A percentile compares a stretch with the other conserved stretches of the same genome.
phyloP scores from a whole-genome alignment of 2,888 invertebrate species.

The Drosophila peninsularis region DNA sequence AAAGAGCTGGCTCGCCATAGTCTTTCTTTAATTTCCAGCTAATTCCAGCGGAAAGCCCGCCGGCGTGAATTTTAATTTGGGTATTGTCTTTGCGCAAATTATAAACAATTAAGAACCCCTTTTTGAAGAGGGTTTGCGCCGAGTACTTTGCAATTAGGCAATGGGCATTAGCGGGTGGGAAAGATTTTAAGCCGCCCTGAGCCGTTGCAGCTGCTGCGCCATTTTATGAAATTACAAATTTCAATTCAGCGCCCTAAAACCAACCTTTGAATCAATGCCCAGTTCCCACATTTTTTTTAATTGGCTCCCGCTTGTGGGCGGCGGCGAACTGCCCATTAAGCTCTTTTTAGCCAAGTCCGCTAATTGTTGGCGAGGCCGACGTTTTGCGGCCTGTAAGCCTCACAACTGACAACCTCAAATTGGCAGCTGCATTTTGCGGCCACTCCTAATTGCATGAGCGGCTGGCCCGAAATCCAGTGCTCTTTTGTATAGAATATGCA shows the following conservation, averaged over 20 bases:
- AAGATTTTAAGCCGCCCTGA: slow-evolving; percentile 67
- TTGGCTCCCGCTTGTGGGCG: slow-evolving; percentile 42
- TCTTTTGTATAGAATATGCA: background rate
- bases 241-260: slow-evolving; percentile 38
- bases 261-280: slow-evolving; percentile 47
- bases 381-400: slow-evolving; percentile 41
- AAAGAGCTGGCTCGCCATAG: too few species aligned
- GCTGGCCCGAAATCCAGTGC: background rate
- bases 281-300: slow-evolving; percentile 51
- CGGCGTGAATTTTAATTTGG: slow-evolving; percentile 17
- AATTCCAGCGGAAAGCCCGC: background rate
- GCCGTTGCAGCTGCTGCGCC: slow-evolving; percentile 66
- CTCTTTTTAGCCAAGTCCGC: slow-evolving; percentile 28
- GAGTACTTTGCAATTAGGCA: slow-evolving; percentile 60
- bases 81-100: slow-evolving; percentile 49
- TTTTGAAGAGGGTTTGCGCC: slow-evolving; percentile 31
- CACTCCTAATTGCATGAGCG: slow-evolving; percentile 44
- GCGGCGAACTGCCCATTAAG: background rate
- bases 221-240: slow-evolving; percentile 60
- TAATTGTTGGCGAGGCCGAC: slow-evolving; percentile 59
- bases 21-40: background rate
- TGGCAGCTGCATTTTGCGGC: slow-evolving; percentile 61
- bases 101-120: slow-evolving; percentile 51
- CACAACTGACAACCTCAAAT: slow-evolving; percentile 44
- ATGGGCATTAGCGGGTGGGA: slow-evolving; percentile 51